A percentile compares a stretch with the other conserved stretches of the same genome.
These are phyloP conservation scores for Brachionus rubens DNA, from an alignment of 1,140 invertebrate species.

Conservation along the genomic window DNA sequence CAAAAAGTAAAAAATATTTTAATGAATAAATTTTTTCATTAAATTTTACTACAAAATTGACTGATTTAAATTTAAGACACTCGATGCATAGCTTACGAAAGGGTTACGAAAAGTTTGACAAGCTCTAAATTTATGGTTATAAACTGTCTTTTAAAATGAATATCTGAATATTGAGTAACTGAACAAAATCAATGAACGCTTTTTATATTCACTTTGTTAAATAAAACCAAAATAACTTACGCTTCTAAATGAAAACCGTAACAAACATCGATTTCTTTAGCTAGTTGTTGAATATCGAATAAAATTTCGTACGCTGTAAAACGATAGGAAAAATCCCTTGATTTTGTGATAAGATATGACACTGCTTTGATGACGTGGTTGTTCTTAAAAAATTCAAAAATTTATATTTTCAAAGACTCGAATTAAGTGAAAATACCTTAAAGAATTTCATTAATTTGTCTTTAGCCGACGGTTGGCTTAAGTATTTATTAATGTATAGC, in stretches of 20 bases:
- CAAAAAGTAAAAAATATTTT: too few relatives aligned
- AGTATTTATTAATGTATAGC: neutral
- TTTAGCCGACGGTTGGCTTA: neutral
- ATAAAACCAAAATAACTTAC: neutral
- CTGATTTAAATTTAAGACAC: too few relatives aligned
- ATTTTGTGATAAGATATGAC: neutral
- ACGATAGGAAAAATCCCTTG: neutral
- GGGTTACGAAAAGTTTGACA: too few relatives aligned
- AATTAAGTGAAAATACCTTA: neutral
- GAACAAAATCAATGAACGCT: too few relatives aligned
- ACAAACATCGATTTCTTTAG: neutral
- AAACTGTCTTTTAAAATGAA: too few relatives aligned
- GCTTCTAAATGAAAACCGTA: neutral
- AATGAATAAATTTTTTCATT: too few relatives aligned
- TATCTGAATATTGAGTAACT: too few relatives aligned
- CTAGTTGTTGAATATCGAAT: neutral
- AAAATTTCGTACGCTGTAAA: conserved; percentile 1
- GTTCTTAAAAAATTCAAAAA: neutral
- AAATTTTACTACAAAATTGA: too few relatives aligned
- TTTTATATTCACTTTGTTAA: too few relatives aligned
- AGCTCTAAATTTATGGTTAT: too few relatives aligned
- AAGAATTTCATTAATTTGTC: neutral
- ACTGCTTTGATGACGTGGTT: neutral
- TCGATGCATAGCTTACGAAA: too few relatives aligned
- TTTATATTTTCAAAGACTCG: neutral